Conservation (phyloP, 2,113 vertebrate species). For the Alligator mississippiensis region DNA sequence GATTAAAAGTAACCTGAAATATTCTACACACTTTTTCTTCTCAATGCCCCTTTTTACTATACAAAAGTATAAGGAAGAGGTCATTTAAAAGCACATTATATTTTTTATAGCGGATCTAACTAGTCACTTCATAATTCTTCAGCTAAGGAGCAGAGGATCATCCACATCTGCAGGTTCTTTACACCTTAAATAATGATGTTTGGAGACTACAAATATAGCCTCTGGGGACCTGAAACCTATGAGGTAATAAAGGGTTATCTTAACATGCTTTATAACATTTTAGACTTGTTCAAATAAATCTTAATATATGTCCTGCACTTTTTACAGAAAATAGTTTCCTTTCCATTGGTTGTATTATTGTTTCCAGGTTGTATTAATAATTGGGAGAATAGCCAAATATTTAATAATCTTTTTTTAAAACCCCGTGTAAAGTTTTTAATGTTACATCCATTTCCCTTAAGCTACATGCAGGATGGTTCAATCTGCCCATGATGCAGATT, state of each 20-base stretch:
- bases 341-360: background rate
- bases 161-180: background rate
- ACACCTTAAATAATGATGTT: background rate
- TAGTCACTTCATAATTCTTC: background rate
- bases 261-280: background rate
- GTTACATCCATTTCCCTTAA: background rate
- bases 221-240: background rate
- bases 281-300: background rate
- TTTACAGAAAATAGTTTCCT: background rate
- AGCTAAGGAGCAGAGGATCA: background rate
- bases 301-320: background rate
- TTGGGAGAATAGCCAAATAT: background rate
- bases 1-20: background rate
- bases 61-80: background rate
- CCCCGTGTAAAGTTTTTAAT: background rate
- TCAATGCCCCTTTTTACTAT: background rate
- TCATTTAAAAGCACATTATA: background rate
- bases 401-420: conserved; percentile 3
- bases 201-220: background rate
- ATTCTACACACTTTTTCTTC: background rate
- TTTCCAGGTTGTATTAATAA: background rate
- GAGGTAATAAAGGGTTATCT: background rate
- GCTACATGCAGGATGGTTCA: background rate
- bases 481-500: background rate
- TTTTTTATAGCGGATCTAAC: background rate